Percentiles rank a stretch among this genome's conserved stretches.
Conservation (phyloP, 2,797 vertebrate genomes). For the Menidia menidia region DNA sequence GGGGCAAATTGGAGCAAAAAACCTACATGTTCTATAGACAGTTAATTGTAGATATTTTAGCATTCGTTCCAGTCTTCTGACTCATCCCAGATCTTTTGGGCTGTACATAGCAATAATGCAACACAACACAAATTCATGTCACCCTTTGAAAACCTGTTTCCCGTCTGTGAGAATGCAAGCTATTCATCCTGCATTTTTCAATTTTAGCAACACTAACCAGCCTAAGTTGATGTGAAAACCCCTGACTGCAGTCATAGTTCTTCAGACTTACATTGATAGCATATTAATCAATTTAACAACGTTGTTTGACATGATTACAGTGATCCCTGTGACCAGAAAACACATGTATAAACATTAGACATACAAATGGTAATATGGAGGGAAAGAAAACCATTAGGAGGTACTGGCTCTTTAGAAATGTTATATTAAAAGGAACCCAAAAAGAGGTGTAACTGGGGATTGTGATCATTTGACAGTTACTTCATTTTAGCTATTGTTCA, state of each 20-base stretch:
- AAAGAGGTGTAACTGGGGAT: constrained; percentile 9
- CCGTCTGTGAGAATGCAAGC: not conserved
- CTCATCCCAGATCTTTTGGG: too few species aligned
- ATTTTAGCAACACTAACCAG: not conserved
- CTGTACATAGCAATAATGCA: not conserved
- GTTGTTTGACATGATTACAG: too few species aligned
- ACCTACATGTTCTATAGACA: not conserved
- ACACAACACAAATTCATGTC: not conserved
- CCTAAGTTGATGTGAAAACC: not conserved
- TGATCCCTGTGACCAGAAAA: not conserved
- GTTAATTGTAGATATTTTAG: too few species aligned
- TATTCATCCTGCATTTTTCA: too few species aligned
- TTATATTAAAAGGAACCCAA: not conserved
- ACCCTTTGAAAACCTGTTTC: not conserved
- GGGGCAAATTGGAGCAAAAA: too few species aligned
- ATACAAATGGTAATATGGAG: not conserved
- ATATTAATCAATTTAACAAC: too few species aligned
- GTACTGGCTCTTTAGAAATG: not conserved
- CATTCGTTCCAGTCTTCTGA: not conserved
- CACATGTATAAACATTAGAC: not conserved
- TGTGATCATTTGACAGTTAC: not conserved
- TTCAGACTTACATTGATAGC: not conserved
- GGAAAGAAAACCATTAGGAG: not conserved
- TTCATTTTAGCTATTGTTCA: constrained; percentile 39
- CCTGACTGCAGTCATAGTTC: not conserved